Evolutionary conservation across 2,888 invertebrate genomes (phyloP).

Genomic region (Drosophila parthenogenetica): DNA sequence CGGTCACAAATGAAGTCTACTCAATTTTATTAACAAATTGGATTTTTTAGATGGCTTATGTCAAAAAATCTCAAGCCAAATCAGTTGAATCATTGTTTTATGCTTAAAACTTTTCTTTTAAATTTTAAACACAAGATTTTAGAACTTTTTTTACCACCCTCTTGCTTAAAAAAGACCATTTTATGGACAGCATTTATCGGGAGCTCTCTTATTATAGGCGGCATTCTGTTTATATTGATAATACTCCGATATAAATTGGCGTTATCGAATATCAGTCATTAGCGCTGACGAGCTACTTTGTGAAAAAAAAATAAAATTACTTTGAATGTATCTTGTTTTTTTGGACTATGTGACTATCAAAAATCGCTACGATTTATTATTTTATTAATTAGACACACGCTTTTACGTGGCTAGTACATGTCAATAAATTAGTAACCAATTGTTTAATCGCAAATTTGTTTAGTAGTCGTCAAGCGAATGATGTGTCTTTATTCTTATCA

Average conservation of each 20-base stretch:
- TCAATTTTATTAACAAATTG: neutral
- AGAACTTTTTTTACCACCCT: slow-evolving; percentile 16
- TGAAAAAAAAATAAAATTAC: neutral
- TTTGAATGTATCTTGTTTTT: neutral
- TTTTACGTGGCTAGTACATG: slow-evolving; percentile 18
- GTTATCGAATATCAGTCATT: slow-evolving; percentile 21
- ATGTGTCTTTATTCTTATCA: slow-evolving; percentile 16
- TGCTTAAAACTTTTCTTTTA: neutral
- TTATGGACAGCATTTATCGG: slow-evolving; percentile 32
- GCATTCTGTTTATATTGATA: slow-evolving; percentile 32
- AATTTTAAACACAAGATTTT: neutral
- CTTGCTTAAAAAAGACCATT: slow-evolving; percentile 18
- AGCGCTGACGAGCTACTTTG: slow-evolving; percentile 1
- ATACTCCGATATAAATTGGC: slow-evolving; percentile 39
- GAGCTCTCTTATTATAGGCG: slow-evolving; percentile 42
- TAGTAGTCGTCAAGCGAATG: slow-evolving; percentile 4
- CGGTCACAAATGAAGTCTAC: no score
- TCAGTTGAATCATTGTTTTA: neutral
- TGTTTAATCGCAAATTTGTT: slow-evolving; percentile 5
- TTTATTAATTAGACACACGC: slow-evolving; percentile 31
- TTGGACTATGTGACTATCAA: slow-evolving; percentile 12
- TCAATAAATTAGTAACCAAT: slow-evolving; percentile 12
- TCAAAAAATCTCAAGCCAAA: neutral
- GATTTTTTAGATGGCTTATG: neutral
- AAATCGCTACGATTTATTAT: slow-evolving; percentile 36